Percentiles rank a stretch among this genome's conserved stretches.
Conservation (phyloP, 2,888 invertebrate genomes). For the Sceliomorpha sp. region DNA sequence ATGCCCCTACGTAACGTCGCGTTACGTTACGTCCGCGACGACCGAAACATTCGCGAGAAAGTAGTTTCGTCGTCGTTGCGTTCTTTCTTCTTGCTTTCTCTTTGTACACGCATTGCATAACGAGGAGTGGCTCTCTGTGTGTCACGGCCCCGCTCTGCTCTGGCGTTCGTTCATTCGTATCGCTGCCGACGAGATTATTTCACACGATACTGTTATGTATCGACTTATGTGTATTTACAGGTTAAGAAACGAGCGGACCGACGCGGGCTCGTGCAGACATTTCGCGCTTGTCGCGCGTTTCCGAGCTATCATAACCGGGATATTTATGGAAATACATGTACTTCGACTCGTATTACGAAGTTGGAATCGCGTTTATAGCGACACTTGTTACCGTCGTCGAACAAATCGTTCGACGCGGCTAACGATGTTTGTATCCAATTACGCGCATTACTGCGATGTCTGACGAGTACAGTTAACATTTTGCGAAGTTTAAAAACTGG, state of each 20-base stretch:
- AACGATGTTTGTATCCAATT: no score
- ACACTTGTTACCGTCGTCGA: no score
- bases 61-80: constrained; percentile 63
- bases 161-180: constrained; percentile 40
- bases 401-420: no score
- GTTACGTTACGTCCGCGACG: constrained; percentile 65
- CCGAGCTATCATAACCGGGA: constrained; percentile 2
- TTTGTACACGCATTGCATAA: constrained; percentile 71
- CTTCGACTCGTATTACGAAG: no score
- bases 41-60: constrained; percentile 68
- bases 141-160: constrained; percentile 60
- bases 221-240: constrained; percentile 23
- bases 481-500: no score
- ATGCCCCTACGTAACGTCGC: constrained; percentile 60
- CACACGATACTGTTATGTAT: constrained; percentile 47
- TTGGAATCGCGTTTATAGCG: no score
- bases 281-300: no score
- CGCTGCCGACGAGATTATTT: constrained; percentile 45
- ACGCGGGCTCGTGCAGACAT: constrained; percentile 6
- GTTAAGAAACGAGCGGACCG: constrained; percentile 17
- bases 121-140: constrained; percentile 68
- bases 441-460: no score
- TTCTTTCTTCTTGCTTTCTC: constrained; percentile 76
- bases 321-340: constrained; percentile 5
- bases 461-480: no score